phyloP scores from a whole-genome alignment of 2,113 vertebrate genomes.

The Thinocorus orbignyianus region DNA sequence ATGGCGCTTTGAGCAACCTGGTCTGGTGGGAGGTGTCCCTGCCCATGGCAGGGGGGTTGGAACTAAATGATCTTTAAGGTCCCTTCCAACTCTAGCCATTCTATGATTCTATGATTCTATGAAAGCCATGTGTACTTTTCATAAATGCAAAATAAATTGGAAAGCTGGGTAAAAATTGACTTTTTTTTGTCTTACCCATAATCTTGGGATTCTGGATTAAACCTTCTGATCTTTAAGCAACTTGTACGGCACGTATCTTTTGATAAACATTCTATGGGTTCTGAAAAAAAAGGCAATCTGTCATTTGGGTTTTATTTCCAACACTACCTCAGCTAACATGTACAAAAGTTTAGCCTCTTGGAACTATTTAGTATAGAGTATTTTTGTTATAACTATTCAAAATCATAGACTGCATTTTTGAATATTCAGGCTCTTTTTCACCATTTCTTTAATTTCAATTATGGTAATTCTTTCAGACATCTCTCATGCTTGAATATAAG shows the following conservation, averaged over 20 bases:
- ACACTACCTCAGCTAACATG: not conserved
- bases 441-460: not conserved
- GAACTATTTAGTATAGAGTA: not conserved
- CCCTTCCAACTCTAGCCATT: too few species aligned
- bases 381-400: not conserved
- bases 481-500: not conserved
- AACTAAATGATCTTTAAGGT: too few species aligned
- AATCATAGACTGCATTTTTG: not conserved
- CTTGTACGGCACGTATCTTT: not conserved
- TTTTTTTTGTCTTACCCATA: not conserved
- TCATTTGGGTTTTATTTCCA: not conserved
- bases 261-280: not conserved
- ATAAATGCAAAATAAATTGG: not conserved
- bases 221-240: slow-evolving; percentile 3
- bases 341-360: not conserved
- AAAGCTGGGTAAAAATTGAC: not conserved
- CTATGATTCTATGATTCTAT: too few species aligned
- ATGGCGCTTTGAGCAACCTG: too few species aligned
- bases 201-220: not conserved
- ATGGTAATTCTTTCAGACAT: not conserved
- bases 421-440: not conserved
- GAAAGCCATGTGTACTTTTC: not conserved
- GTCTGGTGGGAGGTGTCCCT: too few species aligned
- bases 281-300: not conserved
- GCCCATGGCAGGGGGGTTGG: too few species aligned